A percentile compares a stretch with the other conserved stretches of the same genome.
phyloP scores from a whole-genome alignment of 2,797 vertebrate species.

The Rhabdomys pumilio region DNA sequence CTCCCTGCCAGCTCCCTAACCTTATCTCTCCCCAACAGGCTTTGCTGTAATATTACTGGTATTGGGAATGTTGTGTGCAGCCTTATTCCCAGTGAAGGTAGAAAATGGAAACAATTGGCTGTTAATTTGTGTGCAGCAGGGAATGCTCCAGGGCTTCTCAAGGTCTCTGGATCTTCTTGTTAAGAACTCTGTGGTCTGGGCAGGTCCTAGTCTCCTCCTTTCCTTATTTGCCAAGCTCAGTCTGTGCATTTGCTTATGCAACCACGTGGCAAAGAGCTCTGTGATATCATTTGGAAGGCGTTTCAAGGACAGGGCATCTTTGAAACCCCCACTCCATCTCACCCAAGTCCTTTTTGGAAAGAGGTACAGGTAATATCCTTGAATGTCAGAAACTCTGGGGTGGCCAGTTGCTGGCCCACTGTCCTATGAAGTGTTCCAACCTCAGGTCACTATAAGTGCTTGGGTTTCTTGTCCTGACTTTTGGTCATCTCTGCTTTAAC shows the following conservation, averaged over 20 bases:
- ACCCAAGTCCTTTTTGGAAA: neutral
- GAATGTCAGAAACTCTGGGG: neutral
- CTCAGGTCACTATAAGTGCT: neutral
- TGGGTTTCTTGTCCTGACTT: neutral
- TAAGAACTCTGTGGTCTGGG: neutral
- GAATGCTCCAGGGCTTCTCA: neutral
- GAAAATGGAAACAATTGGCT: slow-evolving; percentile 19
- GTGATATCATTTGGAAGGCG: neutral
- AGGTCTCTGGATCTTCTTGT: neutral
- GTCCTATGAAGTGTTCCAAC: neutral
- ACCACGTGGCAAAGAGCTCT: neutral
- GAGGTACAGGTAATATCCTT: slow-evolving; percentile 31
- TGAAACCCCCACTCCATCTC: neutral
- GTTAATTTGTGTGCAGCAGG: slow-evolving; percentile 21
- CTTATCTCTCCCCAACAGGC: slow-evolving; percentile 75
- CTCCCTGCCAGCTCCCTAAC: neutral
- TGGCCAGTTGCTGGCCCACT: neutral
- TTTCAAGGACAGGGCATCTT: slow-evolving; percentile 37
- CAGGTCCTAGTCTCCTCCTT: neutral
- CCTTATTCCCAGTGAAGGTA: neutral
- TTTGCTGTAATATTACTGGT: slow-evolving; percentile 45
- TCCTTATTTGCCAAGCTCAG: neutral
- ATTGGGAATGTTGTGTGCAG: slow-evolving; percentile 32
- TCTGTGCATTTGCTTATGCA: neutral
- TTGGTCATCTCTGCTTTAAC: slow-evolving; percentile 36